Conservation (phyloP, 2,888 invertebrate genomes). For the Macrosiphum euphorbiae region DNA sequence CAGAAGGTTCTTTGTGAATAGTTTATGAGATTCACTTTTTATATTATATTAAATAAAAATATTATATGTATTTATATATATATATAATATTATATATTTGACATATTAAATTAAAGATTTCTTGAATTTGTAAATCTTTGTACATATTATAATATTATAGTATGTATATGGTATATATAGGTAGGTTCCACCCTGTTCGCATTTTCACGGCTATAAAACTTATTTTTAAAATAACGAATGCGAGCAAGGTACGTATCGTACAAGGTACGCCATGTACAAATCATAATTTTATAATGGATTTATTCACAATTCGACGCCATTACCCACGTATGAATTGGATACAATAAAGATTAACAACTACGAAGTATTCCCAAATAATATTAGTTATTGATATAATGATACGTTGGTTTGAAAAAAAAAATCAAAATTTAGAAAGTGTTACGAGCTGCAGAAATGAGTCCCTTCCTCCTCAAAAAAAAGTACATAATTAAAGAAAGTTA, state of each 20-base stretch:
- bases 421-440: conserved; percentile 44
- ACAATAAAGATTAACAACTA: background rate
- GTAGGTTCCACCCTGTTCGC: background rate
- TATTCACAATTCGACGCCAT: background rate
- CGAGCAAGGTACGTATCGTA: background rate
- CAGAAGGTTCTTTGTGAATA: too few relatives aligned
- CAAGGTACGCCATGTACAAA: background rate
- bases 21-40: too few relatives aligned
- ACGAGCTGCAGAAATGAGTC: background rate
- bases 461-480: background rate
- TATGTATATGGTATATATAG: background rate
- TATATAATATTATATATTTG: background rate
- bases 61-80: too few relatives aligned
- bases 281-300: background rate
- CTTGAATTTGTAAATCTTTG: background rate
- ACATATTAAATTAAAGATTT: background rate
- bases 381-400: background rate
- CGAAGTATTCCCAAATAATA: background rate
- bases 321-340: background rate
- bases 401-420: background rate
- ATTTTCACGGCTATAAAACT: background rate
- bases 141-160: background rate
- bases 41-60: too few relatives aligned
- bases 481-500: conserved; percentile 26
- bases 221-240: background rate